Evolutionary conservation across 2,888 invertebrate species (phyloP).

Genomic region (Epirrhoe tristata): DNA sequence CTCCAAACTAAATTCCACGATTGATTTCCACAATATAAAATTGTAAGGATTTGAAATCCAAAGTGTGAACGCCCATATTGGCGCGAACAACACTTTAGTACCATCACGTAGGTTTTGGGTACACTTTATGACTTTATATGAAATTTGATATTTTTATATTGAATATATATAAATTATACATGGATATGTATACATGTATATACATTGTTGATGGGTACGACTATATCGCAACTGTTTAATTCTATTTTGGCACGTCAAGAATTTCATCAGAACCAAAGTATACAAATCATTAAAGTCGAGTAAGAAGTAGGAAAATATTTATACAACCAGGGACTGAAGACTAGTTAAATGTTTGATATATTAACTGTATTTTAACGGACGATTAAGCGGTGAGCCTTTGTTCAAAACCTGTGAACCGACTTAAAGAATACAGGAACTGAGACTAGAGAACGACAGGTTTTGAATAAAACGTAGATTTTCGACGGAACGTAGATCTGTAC

Average conservation of each 20-base stretch:
- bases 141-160: constrained; percentile 86
- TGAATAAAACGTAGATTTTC: constrained; percentile 81
- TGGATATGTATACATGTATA: constrained; percentile 85
- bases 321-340: constrained; percentile 85
- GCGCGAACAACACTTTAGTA: constrained; percentile 80
- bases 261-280: constrained; percentile 85
- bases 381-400: constrained; percentile 79
- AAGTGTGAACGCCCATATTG: constrained; percentile 77
- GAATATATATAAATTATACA: constrained; percentile 86
- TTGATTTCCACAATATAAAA: constrained; percentile 82
- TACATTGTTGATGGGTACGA: constrained; percentile 85
- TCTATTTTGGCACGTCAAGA: constrained; percentile 85
- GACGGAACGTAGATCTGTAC: constrained; percentile 71
- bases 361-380: constrained; percentile 83
- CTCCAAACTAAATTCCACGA: constrained; percentile 80
- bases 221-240: constrained; percentile 85
- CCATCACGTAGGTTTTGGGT: constrained; percentile 86
- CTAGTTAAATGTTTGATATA: constrained; percentile 85
- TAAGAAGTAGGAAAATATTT: constrained; percentile 85
- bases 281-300: constrained; percentile 84
- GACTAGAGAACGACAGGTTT: constrained; percentile 80
- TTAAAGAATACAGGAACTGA: constrained; percentile 78
- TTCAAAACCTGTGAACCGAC: constrained; percentile 83
- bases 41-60: constrained; percentile 80
- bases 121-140: constrained; percentile 86